A percentile compares a stretch with the other conserved stretches of the same genome.
phyloP scores from a whole-genome alignment of 2,797 vertebrate species.

The Karalla daura region DNA sequence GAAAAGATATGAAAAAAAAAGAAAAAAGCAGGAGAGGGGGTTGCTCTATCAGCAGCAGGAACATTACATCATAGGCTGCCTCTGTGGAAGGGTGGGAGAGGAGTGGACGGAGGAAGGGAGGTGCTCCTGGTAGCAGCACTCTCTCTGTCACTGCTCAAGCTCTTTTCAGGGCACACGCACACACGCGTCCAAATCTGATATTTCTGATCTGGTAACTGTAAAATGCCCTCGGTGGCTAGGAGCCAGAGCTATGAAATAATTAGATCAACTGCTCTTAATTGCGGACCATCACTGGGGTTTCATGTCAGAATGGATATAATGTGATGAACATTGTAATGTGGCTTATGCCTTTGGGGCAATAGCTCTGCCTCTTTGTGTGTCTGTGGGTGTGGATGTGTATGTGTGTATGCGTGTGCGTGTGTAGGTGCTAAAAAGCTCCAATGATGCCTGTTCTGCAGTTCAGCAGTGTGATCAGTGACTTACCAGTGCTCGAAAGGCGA shows the following conservation, averaged over 20 bases:
- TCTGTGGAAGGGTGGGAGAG: slow-evolving; percentile 78
- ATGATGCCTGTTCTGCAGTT: slow-evolving; percentile 59
- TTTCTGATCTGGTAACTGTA: slow-evolving; percentile 67
- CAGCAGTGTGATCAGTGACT: slow-evolving; percentile 64
- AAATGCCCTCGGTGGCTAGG: slow-evolving; percentile 58
- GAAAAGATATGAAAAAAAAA: slow-evolving; percentile 50
- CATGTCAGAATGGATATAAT: slow-evolving; percentile 59
- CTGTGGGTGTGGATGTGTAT: slow-evolving; percentile 21
- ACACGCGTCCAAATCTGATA: slow-evolving; percentile 65
- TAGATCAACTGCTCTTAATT: slow-evolving; percentile 56
- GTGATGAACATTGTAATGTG: slow-evolving; percentile 48
- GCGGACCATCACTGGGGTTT: slow-evolving; percentile 45
- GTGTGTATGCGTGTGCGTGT: slow-evolving; percentile 15
- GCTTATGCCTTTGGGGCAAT: slow-evolving; percentile 52
- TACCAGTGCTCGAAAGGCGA: slow-evolving; percentile 54
- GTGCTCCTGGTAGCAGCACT: slow-evolving; percentile 75
- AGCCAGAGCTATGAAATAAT: slow-evolving; percentile 61
- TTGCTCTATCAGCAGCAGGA: slow-evolving; percentile 83
- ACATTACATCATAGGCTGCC: slow-evolving; percentile 88
- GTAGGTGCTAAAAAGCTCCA: slow-evolving; percentile 24
- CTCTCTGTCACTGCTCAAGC: slow-evolving; percentile 66
- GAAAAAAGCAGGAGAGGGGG: slow-evolving; percentile 72
- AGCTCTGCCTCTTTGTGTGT: slow-evolving; percentile 15
- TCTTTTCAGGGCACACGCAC: slow-evolving; percentile 38
- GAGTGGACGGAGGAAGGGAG: slow-evolving; percentile 77